Conservation (phyloP, 2,797 vertebrate species). For the Onychomys leucogaster region DNA sequence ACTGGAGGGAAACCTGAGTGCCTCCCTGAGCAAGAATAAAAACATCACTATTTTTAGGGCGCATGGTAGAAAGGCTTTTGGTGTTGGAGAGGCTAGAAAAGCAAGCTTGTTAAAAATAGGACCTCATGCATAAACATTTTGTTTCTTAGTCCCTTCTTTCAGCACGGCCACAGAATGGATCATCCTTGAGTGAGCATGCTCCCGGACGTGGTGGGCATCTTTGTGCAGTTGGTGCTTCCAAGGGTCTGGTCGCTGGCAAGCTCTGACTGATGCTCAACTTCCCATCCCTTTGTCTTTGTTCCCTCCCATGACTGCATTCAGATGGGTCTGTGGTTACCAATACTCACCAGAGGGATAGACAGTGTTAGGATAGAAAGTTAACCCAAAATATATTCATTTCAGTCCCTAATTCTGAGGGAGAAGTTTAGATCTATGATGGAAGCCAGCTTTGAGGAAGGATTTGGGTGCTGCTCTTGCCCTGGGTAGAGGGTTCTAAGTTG, state of each 20-base stretch:
- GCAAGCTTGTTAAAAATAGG: constrained; percentile 56
- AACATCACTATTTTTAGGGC: constrained; percentile 35
- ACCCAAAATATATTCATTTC: background rate
- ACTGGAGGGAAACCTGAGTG: background rate
- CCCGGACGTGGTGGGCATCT: background rate
- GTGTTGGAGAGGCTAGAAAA: constrained; percentile 20
- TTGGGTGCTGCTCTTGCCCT: too few relatives aligned
- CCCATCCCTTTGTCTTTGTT: background rate
- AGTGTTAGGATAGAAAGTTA: background rate
- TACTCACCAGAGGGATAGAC: background rate
- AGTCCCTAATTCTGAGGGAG: background rate
- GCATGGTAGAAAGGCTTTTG: background rate
- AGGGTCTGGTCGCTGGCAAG: background rate
- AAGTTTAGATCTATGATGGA: background rate
- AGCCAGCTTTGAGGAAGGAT: background rate
- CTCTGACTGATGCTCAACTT: background rate
- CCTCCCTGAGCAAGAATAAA: background rate
- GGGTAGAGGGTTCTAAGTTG: background rate
- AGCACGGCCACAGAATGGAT: fast-evolving
- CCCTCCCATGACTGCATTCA: background rate
- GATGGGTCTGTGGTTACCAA: background rate
- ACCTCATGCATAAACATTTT: constrained; percentile 1
- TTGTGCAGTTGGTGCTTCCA: background rate
- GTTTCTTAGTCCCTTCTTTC: background rate
- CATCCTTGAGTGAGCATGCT: background rate